A percentile compares a stretch with the other conserved stretches of the same genome.
These are phyloP conservation scores for Cerceris rybyensis DNA, from an alignment of 2,888 invertebrate genomes.

Conservation along the genomic window DNA sequence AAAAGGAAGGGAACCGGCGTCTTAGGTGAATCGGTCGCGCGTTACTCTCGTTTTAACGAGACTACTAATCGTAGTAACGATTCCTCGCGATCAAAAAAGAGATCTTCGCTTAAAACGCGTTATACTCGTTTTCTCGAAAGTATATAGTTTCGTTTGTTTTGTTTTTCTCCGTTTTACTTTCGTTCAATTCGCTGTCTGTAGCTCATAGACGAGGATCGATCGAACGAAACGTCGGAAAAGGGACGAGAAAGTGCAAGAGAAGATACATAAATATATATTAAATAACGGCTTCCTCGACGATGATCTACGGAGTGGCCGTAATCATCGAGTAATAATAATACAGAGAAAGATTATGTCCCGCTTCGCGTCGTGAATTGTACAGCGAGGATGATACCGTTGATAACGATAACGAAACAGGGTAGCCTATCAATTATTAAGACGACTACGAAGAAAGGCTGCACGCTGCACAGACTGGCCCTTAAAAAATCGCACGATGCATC, in stretches of 20 bases:
- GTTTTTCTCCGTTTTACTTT: constrained; percentile 12
- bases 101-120: constrained; percentile 46
- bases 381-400: constrained; percentile 71
- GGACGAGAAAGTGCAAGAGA: neutral
- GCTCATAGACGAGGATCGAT: constrained; percentile 39
- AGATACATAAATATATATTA: neutral
- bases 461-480: constrained; percentile 38
- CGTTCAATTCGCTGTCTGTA: constrained; percentile 31
- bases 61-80: neutral
- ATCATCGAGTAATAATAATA: constrained; percentile 25
- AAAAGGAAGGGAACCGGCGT: constrained; percentile 2
- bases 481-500: constrained; percentile 26
- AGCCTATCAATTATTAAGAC: constrained; percentile 80
- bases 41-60: constrained; percentile 14
- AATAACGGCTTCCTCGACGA: constrained; percentile 33
- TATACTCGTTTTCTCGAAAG: constrained; percentile 42
- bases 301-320: constrained; percentile 36
- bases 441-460: constrained; percentile 63
- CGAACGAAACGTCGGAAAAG: neutral
- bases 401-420: constrained; percentile 81
- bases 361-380: constrained; percentile 47
- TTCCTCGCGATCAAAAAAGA: constrained; percentile 16
- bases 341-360: constrained; percentile 17
- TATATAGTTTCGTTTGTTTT: constrained; percentile 34
- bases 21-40: constrained; percentile 34